A percentile compares a stretch with the other conserved stretches of the same genome.
These are phyloP conservation scores for Platycnemis pennipes DNA, from an alignment of 2,888 invertebrate genomes.

Conservation along the genomic window DNA sequence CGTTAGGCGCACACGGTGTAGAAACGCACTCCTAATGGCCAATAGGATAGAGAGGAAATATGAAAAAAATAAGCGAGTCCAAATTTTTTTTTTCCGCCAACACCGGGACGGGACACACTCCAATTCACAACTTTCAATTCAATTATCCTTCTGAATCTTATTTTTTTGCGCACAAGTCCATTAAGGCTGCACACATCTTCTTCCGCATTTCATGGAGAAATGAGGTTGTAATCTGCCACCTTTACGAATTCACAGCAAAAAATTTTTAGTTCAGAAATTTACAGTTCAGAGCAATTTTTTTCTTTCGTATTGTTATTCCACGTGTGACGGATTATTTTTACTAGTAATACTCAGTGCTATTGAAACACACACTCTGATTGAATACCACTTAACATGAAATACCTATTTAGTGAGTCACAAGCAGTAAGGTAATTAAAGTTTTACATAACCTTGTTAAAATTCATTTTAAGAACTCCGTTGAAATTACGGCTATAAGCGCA, in stretches of 20 bases:
- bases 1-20: slow-evolving; percentile 18
- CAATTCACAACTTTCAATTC: slow-evolving; percentile 51
- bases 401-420: too few species aligned
- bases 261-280: not conserved
- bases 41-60: not conserved
- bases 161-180: not conserved
- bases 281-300: not conserved
- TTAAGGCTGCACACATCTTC: not conserved
- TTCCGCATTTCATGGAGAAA: not conserved
- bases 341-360: too few species aligned
- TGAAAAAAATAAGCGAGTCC: not conserved
- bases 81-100: slow-evolving; percentile 13
- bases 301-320: too few species aligned
- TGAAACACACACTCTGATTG: too few species aligned
- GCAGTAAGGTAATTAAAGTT: too few species aligned
- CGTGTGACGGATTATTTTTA: too few species aligned
- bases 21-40: slow-evolving; percentile 20
- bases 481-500: too few species aligned
- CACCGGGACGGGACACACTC: slow-evolving; percentile 34
- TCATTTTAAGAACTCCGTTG: too few species aligned
- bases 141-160: not conserved
- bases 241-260: not conserved
- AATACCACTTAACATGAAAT: too few species aligned
- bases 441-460: too few species aligned
- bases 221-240: not conserved